phyloP scores from a whole-genome alignment of 2,888 invertebrate species.

The Cephus nigrinus region DNA sequence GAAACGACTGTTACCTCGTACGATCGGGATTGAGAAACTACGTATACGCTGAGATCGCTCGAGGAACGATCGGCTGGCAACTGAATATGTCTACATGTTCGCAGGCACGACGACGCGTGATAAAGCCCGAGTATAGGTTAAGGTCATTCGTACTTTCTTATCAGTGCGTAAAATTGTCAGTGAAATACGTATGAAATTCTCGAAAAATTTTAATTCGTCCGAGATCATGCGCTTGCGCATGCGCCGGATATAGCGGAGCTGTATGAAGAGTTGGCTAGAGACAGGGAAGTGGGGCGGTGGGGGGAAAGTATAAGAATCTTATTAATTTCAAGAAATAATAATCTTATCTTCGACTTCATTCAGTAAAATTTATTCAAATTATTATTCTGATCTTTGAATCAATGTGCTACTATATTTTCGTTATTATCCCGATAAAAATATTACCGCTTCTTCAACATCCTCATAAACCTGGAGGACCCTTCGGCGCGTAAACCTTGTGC shows the following conservation, averaged over 20 bases:
- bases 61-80: neutral
- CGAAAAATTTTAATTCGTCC: neutral
- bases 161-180: neutral
- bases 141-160: conserved; percentile 15
- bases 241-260: neutral
- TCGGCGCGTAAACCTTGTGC: too few species aligned
- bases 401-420: neutral
- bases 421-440: neutral
- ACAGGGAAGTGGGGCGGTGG: too few species aligned
- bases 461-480: neutral
- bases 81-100: conserved; percentile 18
- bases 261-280: too few species aligned
- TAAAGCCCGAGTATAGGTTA: conserved; percentile 10
- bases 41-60: neutral
- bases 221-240: neutral
- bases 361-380: neutral
- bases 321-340: neutral
- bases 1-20: neutral
- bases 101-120: conserved; percentile 18
- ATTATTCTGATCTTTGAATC: neutral
- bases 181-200: neutral
- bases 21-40: neutral
- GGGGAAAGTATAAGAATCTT: neutral
- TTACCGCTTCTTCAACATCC: neutral
- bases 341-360: neutral